Evolutionary conservation across 2,888 invertebrate genomes (phyloP).

Genomic region (Clusia tigrina): DNA sequence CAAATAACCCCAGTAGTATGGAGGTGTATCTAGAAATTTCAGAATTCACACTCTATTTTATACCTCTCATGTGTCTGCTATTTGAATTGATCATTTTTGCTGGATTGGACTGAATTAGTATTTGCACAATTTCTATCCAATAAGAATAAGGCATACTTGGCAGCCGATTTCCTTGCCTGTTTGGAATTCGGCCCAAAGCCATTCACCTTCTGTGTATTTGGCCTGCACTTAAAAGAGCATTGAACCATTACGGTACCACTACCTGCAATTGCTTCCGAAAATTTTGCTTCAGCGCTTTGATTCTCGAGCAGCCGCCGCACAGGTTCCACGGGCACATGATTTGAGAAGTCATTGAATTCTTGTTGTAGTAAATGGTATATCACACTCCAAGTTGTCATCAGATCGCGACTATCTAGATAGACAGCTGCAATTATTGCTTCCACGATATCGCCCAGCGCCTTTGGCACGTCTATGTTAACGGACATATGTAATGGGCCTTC

Average conservation of each 20-base stretch:
- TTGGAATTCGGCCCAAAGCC: constrained; percentile 77
- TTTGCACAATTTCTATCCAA: too few relatives aligned
- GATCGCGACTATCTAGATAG: constrained; percentile 81
- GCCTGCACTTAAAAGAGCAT: constrained; percentile 70
- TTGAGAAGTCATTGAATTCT: constrained; percentile 85
- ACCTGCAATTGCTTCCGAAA: constrained; percentile 62
- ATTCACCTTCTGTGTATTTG: constrained; percentile 69
- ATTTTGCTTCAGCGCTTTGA: constrained; percentile 77
- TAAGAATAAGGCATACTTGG: constrained; percentile 81
- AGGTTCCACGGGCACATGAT: constrained; percentile 86
- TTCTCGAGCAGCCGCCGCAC: constrained; percentile 87
- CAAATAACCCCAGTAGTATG: too few relatives aligned
- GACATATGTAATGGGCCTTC: constrained; percentile 60
- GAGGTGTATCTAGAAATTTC: too few relatives aligned
- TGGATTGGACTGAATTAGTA: too few relatives aligned
- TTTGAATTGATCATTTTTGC: too few relatives aligned
- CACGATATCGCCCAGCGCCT: constrained; percentile 91
- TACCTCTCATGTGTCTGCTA: too few relatives aligned
- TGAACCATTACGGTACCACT: constrained; percentile 68
- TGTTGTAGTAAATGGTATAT: constrained; percentile 83
- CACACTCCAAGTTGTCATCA: constrained; percentile 81
- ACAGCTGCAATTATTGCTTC: constrained; percentile 92
- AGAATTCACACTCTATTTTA: too few relatives aligned
- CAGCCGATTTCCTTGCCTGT: constrained; percentile 79
- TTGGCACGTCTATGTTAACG: constrained; percentile 86